Evolutionary conservation across 2,113 vertebrate genomes (phyloP).

Genomic region (Corynorhinus townsendii): DNA sequence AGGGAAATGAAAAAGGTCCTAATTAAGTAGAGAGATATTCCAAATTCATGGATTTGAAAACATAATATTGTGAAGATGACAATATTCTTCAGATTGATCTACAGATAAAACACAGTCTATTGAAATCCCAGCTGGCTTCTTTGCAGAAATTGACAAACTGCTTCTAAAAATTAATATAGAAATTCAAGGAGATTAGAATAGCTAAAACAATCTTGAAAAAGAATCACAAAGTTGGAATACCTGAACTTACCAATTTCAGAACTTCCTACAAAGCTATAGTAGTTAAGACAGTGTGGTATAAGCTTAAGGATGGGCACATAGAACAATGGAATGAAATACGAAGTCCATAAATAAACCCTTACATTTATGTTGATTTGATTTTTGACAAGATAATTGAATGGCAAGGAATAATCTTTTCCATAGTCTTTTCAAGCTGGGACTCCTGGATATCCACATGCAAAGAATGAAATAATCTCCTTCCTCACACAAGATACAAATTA

Average conservation of each 20-base stretch:
- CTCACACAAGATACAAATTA: neutral
- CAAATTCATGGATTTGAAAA: neutral
- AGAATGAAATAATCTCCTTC: neutral
- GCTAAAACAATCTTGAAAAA: neutral
- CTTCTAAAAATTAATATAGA: neutral
- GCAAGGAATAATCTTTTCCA: neutral
- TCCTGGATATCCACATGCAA: neutral
- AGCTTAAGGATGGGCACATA: too few species aligned
- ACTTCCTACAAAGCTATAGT: neutral
- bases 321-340: neutral
- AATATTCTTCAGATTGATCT: neutral
- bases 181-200: neutral
- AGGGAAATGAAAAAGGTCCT: neutral
- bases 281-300: neutral
- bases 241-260: neutral
- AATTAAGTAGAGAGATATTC: neutral
- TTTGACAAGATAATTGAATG: neutral
- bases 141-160: neutral
- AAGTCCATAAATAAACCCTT: neutral
- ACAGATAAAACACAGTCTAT: neutral
- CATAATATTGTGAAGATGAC: neutral
- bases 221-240: neutral
- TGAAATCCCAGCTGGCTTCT: neutral
- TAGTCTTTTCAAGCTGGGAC: neutral
- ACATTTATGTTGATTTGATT: neutral